These are phyloP conservation scores for Manis javanica DNA, from an alignment of 2,797 vertebrate species.

Conservation along the genomic window DNA sequence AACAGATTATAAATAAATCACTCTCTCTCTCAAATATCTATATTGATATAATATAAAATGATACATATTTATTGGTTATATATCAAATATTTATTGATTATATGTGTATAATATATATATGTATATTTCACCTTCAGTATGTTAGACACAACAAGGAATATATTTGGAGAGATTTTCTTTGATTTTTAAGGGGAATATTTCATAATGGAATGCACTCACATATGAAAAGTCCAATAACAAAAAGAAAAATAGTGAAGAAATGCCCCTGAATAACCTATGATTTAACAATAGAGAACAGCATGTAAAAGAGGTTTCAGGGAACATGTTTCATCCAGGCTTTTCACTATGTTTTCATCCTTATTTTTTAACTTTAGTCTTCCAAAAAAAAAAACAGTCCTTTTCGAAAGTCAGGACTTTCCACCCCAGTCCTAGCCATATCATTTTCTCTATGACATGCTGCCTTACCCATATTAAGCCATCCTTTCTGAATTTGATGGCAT, in stretches of 20 bases:
- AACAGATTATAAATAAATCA: not conserved
- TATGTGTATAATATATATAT: too few species aligned
- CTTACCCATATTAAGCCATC: not conserved
- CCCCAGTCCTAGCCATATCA: not conserved
- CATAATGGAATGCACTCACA: not conserved
- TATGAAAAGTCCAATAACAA: not conserved
- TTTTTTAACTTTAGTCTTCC: not conserved
- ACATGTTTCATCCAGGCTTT: not conserved
- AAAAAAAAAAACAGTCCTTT: not conserved
- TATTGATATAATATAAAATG: too few species aligned
- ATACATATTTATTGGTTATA: not conserved
- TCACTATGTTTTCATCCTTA: not conserved
- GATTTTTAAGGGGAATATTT: not conserved
- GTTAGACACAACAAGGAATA: not conserved
- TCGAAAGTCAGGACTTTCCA: not conserved
- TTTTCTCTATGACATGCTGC: not conserved
- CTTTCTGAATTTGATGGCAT: not conserved
- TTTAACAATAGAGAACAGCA: not conserved
- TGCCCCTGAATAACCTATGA: not conserved
- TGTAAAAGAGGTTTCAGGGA: not conserved
- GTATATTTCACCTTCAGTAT: not conserved
- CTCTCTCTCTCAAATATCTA: too few species aligned
- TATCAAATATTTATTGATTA: not conserved
- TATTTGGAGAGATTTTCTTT: slow-evolving; percentile 5
- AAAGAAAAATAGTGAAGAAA: slow-evolving; percentile 5